A percentile compares a stretch with the other conserved stretches of the same genome.
phyloP scores from a whole-genome alignment of 1,140 invertebrate species.

The Drosophila kohkoa region DNA sequence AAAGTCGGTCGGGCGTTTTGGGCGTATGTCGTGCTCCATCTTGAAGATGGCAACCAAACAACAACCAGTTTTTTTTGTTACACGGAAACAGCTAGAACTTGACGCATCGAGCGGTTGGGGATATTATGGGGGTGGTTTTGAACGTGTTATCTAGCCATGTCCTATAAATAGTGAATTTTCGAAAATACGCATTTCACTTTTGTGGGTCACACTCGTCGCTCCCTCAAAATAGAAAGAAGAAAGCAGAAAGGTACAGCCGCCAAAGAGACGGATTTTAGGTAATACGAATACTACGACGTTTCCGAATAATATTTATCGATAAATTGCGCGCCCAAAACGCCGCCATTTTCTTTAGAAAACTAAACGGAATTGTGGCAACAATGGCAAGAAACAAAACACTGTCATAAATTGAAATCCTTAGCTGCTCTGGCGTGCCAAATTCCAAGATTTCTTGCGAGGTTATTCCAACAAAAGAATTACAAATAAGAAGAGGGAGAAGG shows the following conservation, averaged over 20 bases:
- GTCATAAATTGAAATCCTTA: conserved; percentile 34
- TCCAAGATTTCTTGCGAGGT: conserved; percentile 24
- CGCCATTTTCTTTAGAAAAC: conserved; percentile 46
- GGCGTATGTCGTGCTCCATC: conserved; percentile 53
- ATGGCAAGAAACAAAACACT: conserved; percentile 1
- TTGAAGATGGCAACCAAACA: conserved; percentile 73
- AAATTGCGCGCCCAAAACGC: conserved; percentile 56
- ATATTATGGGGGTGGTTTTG: conserved; percentile 44
- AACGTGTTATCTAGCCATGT: conserved; percentile 19
- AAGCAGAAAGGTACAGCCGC: conserved; percentile 42
- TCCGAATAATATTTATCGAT: conserved; percentile 6
- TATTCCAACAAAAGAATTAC: conserved; percentile 12
- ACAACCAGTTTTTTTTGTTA: conserved; percentile 60
- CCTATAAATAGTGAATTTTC: conserved; percentile 43
- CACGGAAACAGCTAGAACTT: conserved; percentile 45
- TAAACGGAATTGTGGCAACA: conserved; percentile 18
- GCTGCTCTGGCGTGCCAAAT: conserved; percentile 32
- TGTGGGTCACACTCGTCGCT: conserved; percentile 1
- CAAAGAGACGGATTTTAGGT: not conserved
- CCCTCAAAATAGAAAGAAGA: no score
- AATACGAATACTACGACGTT: not conserved
- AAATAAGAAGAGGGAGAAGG: not conserved
- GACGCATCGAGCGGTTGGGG: conserved; percentile 7
- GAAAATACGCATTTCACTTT: conserved; percentile 37
- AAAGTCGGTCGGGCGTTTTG: conserved; percentile 61